These are phyloP conservation scores for Cheirogaleus medius DNA, from an alignment of 2,113 vertebrate species.

Conservation along the genomic window DNA sequence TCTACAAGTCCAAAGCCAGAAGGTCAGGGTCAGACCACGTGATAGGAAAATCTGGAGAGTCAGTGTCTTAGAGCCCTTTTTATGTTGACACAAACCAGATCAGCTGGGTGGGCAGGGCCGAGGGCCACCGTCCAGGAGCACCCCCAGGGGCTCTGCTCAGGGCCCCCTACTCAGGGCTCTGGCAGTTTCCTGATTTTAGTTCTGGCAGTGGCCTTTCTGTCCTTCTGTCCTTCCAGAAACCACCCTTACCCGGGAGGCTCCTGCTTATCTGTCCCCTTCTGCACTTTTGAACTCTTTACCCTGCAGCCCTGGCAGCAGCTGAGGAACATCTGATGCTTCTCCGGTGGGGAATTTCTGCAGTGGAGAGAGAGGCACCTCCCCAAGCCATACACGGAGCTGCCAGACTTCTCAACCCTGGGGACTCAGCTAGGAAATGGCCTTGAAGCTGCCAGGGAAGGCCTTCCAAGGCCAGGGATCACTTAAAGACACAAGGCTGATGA, in stretches of 20 bases:
- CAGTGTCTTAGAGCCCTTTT: neutral
- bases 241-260: fast-evolving
- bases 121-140: neutral
- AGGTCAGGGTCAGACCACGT: neutral
- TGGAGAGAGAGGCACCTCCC: neutral
- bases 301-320: neutral
- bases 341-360: neutral
- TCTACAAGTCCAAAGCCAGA: neutral
- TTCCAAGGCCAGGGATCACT: neutral
- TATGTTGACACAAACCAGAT: neutral
- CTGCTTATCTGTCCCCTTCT: neutral
- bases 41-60: neutral
- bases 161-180: neutral
- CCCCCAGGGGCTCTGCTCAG: neutral
- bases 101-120: neutral
- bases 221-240: neutral
- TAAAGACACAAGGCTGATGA: neutral
- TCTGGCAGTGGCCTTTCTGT: neutral
- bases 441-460: neutral
- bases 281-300: constrained; percentile 37
- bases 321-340: neutral
- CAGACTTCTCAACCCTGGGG: neutral
- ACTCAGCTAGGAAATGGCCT: neutral
- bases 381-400: neutral
- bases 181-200: neutral